These are phyloP conservation scores for Halcyon chelicuti DNA, from an alignment of 2,797 vertebrate species.

Conservation along the genomic window DNA sequence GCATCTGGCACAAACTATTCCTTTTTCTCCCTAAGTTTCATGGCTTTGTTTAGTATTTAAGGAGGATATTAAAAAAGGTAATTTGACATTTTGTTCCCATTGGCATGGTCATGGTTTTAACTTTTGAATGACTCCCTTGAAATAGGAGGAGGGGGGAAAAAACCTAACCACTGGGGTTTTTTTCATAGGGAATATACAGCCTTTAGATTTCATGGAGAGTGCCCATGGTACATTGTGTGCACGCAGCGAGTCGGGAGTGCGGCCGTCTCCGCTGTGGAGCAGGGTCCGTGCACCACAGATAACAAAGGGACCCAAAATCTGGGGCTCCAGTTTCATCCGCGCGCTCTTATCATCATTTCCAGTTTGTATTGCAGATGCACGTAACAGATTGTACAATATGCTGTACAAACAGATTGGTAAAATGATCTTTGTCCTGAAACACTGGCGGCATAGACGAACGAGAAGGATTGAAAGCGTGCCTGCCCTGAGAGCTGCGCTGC, in stretches of 20 bases:
- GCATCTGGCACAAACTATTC: neutral
- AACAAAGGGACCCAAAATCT: neutral
- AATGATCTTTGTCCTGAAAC: conserved; percentile 39
- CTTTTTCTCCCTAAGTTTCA: neutral
- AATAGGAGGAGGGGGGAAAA: neutral
- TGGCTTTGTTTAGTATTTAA: conserved; percentile 11
- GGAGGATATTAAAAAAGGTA: neutral
- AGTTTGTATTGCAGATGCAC: conserved; percentile 7
- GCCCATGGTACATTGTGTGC: neutral
- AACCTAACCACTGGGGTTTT: neutral
- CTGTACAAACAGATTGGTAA: conserved; percentile 12
- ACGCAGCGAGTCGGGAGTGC: neutral
- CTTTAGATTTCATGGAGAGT: neutral
- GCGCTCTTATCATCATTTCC: neutral
- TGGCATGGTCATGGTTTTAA: neutral
- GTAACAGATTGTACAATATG: conserved; percentile 35
- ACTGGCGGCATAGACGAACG: neutral
- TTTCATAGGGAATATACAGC: neutral
- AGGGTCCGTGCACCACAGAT: neutral
- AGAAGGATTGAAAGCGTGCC: neutral
- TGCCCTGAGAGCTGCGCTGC: neutral
- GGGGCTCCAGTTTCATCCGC: neutral
- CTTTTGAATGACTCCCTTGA: neutral
- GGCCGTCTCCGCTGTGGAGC: neutral
- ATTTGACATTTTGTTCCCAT: neutral